Base-by-base conservation (phyloP, 2,113 vertebrate genomes). In the Odontophorus gujanensis region DNA sequence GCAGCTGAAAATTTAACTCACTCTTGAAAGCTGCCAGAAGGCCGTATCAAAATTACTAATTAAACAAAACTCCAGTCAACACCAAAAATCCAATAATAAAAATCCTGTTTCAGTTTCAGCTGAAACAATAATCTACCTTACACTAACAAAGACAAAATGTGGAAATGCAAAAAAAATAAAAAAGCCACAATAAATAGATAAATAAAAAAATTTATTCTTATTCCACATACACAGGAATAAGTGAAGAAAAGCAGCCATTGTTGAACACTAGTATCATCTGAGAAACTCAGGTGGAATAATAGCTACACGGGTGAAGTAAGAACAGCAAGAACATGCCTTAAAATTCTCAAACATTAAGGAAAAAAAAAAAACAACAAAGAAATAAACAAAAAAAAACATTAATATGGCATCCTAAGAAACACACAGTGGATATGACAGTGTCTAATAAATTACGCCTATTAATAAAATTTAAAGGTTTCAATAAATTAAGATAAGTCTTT, bases 201-300 rank as follows among this genome's bases (percentile, higher is more conserved):
- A 25, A 67, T 26, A 89, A 24, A 21, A 32, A 9, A 50, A 51
- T 42, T 75, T 32, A 16, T 75, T 75, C 50, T n/a, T 74, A 9
- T 30, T 82, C 7, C 9, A 13, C 25, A 53, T 8, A 10, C 30
- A 75, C 24, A 57, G 2, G 34, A 9, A 0, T 30, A 76, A 80
- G 32, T 77, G 26, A 85, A 93, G 65, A 88, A 34, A 5, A 73
- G 38, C 19, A 63, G 18, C 20, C 40, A 68, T 18, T 90, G 67
- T 80, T 85, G 65, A 28, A 6, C 26, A 59, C 50, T 61, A 58
- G 32, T 59, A 75, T 89, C 12, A 90, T 8, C 48, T 87, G 43
- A 69, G 53, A 87, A 93, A 85, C 12, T 82, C 85, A 80, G 38
- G 47, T 87, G n/a, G 48, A 93, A 87, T 67, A 94, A 45, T 57